Percentiles rank a stretch among this genome's conserved stretches.
phyloP scores from a whole-genome alignment of 2,888 invertebrate species.

The Eremobia ochroleuca region DNA sequence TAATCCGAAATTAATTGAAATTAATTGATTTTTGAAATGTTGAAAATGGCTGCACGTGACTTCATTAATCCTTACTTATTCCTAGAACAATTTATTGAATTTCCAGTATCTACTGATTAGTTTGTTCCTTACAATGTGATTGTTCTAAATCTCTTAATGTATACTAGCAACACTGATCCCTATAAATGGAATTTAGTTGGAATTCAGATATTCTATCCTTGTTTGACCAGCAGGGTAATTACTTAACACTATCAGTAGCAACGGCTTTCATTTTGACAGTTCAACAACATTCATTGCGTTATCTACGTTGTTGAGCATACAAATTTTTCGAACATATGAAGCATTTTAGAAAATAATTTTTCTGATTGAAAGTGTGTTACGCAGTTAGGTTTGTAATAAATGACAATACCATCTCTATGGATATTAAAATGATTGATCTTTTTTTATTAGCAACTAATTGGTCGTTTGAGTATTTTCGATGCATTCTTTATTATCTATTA shows the following conservation, averaged over 20 bases:
- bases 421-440: not conserved
- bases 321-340: too few relatives aligned
- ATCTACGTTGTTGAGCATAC: too few relatives aligned
- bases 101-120: conserved; percentile 1
- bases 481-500: not conserved
- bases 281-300: too few relatives aligned
- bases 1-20: not conserved
- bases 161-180: not conserved
- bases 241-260: too few relatives aligned
- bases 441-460: not conserved
- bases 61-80: not conserved
- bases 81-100: not conserved
- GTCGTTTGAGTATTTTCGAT: not conserved
- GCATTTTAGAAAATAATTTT: too few relatives aligned
- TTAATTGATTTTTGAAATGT: not conserved
- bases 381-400: not conserved
- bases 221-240: too few relatives aligned
- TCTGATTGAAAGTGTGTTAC: too few relatives aligned
- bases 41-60: not conserved
- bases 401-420: too few relatives aligned
- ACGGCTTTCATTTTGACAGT: too few relatives aligned
- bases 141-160: not conserved
- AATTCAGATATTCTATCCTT: not conserved
- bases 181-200: not conserved
- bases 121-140: not conserved